These are phyloP conservation scores for Zosterops japonicus DNA, from an alignment of 2,113 vertebrate species.

Conservation along the genomic window DNA sequence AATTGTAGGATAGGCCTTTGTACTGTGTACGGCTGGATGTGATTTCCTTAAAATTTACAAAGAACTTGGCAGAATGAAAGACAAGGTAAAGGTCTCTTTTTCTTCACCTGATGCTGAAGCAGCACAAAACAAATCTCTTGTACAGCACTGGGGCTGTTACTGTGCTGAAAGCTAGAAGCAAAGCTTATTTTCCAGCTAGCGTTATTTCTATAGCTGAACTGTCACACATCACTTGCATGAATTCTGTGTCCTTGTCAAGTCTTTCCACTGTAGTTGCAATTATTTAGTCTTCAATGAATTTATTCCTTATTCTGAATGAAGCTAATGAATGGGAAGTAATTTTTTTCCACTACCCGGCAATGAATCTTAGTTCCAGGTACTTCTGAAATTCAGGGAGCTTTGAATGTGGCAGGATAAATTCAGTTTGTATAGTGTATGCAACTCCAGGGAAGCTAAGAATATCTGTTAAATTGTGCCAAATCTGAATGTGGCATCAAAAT, in stretches of 20 bases:
- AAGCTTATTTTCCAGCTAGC: not conserved
- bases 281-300: conserved; percentile 16
- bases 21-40: not conserved
- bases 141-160: not conserved
- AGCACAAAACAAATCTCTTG: not conserved
- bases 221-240: not conserved
- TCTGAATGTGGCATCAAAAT: not conserved
- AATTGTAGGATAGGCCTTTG: not conserved
- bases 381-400: not conserved
- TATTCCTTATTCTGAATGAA: not conserved
- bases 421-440: not conserved
- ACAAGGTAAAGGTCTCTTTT: not conserved
- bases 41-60: not conserved
- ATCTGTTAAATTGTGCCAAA: not conserved
- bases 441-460: not conserved
- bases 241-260: not conserved
- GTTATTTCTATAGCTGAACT: not conserved
- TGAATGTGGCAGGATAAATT: not conserved
- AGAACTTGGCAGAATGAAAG: not conserved
- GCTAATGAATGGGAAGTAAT: not conserved
- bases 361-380: not conserved
- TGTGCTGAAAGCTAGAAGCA: not conserved
- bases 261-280: not conserved
- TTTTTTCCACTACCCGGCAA: not conserved
- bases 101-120: not conserved